phyloP scores from a whole-genome alignment of 2,113 vertebrate genomes.

The Tor tambroides region DNA sequence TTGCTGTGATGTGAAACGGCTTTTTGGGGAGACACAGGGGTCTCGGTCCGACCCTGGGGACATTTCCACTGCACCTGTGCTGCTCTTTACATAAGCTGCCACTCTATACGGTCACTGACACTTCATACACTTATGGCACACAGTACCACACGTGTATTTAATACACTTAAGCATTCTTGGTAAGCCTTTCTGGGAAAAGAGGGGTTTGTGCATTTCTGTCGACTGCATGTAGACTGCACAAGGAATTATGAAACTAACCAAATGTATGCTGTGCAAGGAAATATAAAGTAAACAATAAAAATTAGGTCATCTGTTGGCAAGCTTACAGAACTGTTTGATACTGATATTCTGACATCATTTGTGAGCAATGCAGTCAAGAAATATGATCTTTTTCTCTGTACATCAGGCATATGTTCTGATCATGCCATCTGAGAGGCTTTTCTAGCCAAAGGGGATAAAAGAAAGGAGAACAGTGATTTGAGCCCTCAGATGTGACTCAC shows the following conservation, averaged over 20 bases:
- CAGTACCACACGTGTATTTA: neutral
- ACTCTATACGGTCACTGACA: neutral
- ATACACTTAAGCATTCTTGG: neutral
- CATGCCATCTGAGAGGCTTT: neutral
- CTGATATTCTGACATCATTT: constrained; percentile 2
- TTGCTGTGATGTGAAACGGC: neutral
- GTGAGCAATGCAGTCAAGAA: neutral
- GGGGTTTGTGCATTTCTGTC: neutral
- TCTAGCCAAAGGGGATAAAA: neutral
- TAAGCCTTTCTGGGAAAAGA: neutral
- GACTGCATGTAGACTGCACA: neutral
- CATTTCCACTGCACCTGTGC: constrained; percentile 30
- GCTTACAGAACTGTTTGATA: constrained; percentile 2
- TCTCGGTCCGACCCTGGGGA: neutral
- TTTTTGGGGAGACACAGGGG: constrained; percentile 8
- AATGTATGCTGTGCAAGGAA: neutral
- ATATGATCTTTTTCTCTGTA: constrained; percentile 1
- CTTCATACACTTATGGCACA: neutral
- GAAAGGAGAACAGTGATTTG: neutral
- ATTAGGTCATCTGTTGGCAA: neutral
- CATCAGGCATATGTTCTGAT: constrained; percentile 17
- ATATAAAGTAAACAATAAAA: neutral
- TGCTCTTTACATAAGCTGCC: constrained; percentile 7
- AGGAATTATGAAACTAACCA: neutral
- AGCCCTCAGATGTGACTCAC: neutral